Evolutionary conservation across 2,888 invertebrate genomes (phyloP).

Genomic region (Rhyacophila evoluta): DNA sequence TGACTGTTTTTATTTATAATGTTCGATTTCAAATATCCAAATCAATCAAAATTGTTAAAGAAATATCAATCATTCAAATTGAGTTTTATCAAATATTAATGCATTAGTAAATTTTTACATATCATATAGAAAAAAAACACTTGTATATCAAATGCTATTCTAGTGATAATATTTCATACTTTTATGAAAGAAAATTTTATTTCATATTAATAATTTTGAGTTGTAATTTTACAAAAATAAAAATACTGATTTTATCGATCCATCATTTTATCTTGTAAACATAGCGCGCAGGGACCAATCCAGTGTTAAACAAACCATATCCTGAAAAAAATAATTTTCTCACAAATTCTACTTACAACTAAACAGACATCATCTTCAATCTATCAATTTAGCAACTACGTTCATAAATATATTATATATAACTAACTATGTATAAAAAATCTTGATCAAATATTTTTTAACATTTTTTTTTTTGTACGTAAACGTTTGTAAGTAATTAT

Average conservation of each 20-base stretch:
- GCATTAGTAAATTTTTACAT: too few species aligned
- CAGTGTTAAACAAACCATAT: slow-evolving; percentile 50
- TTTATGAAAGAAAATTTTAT: neutral
- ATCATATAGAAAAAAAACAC: too few species aligned
- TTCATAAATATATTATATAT: slow-evolving; percentile 10
- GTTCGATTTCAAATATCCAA: too few species aligned
- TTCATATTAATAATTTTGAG: neutral
- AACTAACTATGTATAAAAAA: neutral
- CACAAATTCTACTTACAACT: slow-evolving; percentile 39
- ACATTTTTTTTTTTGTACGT: slow-evolving; percentile 32
- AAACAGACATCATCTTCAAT: slow-evolving; percentile 10
- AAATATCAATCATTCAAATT: too few species aligned
- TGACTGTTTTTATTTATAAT: too few species aligned
- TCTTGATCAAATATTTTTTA: slow-evolving; percentile 22
- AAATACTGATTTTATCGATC: neutral
- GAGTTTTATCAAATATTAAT: too few species aligned
- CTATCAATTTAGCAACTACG: neutral
- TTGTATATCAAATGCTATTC: too few species aligned
- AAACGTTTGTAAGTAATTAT: slow-evolving; percentile 17
- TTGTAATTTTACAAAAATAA: neutral
- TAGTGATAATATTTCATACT: slow-evolving; percentile 2
- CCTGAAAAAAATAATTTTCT: slow-evolving; percentile 50
- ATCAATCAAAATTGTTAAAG: too few species aligned
- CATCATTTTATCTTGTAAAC: slow-evolving; percentile 30
- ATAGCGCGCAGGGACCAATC: slow-evolving; percentile 50